A percentile compares a stretch with the other conserved stretches of the same genome.
These are phyloP conservation scores for Sebastes schlegelii DNA, from an alignment of 2,113 vertebrate species.

Conservation along the genomic window DNA sequence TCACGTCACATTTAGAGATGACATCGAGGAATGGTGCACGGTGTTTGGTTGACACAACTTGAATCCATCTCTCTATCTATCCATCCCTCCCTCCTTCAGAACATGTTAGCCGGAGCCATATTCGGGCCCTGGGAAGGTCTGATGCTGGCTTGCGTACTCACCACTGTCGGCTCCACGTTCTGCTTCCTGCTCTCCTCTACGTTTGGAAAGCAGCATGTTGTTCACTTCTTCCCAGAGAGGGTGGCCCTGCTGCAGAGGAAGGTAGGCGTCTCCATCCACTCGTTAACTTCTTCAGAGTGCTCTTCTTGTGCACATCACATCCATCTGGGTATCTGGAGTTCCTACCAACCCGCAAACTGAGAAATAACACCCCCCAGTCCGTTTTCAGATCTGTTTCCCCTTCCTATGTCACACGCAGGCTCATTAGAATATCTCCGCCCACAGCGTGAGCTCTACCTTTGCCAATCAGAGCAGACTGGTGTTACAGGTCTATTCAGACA, in stretches of 20 bases:
- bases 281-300: no score
- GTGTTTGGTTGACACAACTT: neutral
- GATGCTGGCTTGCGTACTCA: constrained; percentile 88
- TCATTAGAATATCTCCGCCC: no score
- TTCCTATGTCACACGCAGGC: no score
- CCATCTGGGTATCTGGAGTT: no score
- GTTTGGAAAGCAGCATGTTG: constrained; percentile 91
- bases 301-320: no score
- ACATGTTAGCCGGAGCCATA: constrained; percentile 93
- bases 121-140: constrained; percentile 96
- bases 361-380: no score
- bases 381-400: no score
- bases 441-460: no score
- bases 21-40: neutral
- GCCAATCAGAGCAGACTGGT: no score
- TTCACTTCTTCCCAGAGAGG: constrained; percentile 90
- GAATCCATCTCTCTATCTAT: neutral
- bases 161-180: constrained; percentile 90
- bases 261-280: constrained; percentile 77
- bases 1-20: no score
- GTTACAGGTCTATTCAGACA: no score
- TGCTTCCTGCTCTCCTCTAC: constrained; percentile 91
- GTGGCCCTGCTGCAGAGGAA: constrained; percentile 91
- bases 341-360: no score
- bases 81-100: constrained; percentile 78